phyloP scores from a whole-genome alignment of 2,888 invertebrate species.

The Pyralis farinalis region DNA sequence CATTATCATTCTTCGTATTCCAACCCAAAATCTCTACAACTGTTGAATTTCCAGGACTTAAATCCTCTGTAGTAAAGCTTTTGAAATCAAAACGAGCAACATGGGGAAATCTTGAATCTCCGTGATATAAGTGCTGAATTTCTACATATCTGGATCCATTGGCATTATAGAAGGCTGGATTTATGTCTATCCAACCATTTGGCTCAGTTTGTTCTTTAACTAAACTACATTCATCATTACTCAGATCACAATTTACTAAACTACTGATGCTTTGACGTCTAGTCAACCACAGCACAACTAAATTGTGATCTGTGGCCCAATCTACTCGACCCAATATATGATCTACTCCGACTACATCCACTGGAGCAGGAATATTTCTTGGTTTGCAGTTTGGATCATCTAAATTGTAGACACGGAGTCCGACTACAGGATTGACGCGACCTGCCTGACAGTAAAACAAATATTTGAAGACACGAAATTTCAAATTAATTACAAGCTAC shows the following conservation, averaged over 20 bases:
- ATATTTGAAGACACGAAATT: too few relatives aligned
- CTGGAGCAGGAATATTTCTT: constrained; percentile 73
- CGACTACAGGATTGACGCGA: constrained; percentile 86
- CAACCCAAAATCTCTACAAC: constrained; percentile 83
- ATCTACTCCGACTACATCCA: constrained; percentile 79
- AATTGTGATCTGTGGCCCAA: constrained; percentile 86
- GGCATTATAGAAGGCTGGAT: constrained; percentile 75
- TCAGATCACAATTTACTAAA: constrained; percentile 80
- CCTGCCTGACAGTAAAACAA: constrained; percentile 79
- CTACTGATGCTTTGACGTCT: constrained; percentile 89
- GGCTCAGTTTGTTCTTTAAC: constrained; percentile 72
- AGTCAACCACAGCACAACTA: constrained; percentile 91
- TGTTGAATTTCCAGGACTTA: constrained; percentile 81
- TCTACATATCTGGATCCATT: constrained; percentile 66
- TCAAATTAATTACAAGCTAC: constrained; percentile 9
- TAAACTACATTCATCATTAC: constrained; percentile 57
- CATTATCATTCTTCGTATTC: constrained; percentile 76
- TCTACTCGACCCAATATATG: constrained; percentile 85
- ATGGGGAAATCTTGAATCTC: constrained; percentile 68
- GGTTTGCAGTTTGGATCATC: constrained; percentile 42
- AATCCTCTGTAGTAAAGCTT: constrained; percentile 48
- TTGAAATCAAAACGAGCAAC: constrained; percentile 52
- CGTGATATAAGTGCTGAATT: constrained; percentile 50
- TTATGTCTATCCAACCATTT: constrained; percentile 86
- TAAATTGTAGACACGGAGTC: constrained; percentile 82